Evolutionary conservation across 2,888 invertebrate species (phyloP).

Genomic region (Xiphydria camelus): DNA sequence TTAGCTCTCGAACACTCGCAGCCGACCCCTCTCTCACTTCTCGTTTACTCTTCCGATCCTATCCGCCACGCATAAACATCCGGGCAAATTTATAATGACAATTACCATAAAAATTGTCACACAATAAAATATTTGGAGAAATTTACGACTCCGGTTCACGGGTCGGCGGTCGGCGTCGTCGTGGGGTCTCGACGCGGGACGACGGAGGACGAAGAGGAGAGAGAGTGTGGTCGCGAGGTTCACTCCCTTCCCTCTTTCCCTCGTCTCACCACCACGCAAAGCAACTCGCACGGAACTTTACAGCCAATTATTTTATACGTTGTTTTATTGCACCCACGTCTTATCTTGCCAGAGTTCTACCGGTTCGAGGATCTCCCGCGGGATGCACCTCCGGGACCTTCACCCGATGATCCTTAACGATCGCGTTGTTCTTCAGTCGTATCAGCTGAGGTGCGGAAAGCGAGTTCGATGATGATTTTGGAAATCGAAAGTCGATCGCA

Average conservation of each 20-base stretch:
- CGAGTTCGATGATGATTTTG: too few species aligned
- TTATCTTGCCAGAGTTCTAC: conserved; percentile 25
- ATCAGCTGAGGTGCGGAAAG: too few species aligned
- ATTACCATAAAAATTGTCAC: conserved; percentile 58
- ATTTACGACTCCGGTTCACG: conserved; percentile 43
- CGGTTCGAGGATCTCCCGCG: too few species aligned
- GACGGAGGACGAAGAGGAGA: neutral
- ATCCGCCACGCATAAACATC: conserved; percentile 54
- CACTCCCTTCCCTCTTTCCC: conserved; percentile 10
- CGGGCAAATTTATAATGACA: conserved; percentile 55
- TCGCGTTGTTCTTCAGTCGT: too few species aligned
- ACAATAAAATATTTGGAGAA: conserved; percentile 55
- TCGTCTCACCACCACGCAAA: conserved; percentile 19
- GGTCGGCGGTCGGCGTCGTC: conserved; percentile 4
- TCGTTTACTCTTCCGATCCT: too few species aligned
- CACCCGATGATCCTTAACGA: too few species aligned
- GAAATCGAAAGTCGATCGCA: too few species aligned
- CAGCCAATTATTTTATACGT: conserved; percentile 55
- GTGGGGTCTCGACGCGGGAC: neutral
- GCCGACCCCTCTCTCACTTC: too few species aligned
- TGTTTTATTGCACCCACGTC: conserved; percentile 42
- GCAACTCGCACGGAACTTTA: conserved; percentile 44
- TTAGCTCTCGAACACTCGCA: too few species aligned
- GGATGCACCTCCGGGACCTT: too few species aligned
- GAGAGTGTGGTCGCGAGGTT: neutral